Conservation (phyloP, 2,113 vertebrate species). For the Carassius auratus region DNA sequence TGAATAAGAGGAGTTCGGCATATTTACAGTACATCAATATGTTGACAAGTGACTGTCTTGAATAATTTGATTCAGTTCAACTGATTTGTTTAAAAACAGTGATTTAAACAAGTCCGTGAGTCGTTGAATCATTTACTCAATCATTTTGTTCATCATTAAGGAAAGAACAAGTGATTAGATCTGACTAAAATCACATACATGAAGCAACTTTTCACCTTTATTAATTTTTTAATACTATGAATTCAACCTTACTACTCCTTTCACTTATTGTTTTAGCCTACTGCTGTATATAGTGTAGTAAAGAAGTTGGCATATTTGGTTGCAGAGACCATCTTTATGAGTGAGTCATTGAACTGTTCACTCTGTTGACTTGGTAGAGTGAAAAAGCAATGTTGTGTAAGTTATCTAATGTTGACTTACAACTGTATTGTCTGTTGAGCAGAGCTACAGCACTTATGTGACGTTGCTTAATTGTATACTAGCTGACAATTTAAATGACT, state of each 20-base stretch:
- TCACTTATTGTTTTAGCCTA: background rate
- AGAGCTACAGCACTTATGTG: background rate
- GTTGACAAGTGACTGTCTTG: background rate
- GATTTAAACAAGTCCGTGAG: background rate
- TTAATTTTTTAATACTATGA: background rate
- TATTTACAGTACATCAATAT: background rate
- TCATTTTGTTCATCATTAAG: background rate
- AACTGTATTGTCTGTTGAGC: background rate
- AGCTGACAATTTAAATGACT: background rate
- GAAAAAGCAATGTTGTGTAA: background rate
- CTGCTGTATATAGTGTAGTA: background rate
- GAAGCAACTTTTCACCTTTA: background rate
- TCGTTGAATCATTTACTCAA: background rate
- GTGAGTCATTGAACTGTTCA: background rate
- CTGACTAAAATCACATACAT: background rate
- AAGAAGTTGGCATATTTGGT: background rate
- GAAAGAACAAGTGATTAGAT: background rate
- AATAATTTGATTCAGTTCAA: background rate
- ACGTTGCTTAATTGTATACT: background rate
- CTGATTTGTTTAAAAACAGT: background rate
- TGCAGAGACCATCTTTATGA: background rate
- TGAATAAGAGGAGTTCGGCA: background rate
- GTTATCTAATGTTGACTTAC: background rate
- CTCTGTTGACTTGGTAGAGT: background rate
- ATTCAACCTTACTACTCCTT: background rate